Base-by-base conservation (phyloP, 2,797 vertebrate species). In the Alectoris magna region DNA sequence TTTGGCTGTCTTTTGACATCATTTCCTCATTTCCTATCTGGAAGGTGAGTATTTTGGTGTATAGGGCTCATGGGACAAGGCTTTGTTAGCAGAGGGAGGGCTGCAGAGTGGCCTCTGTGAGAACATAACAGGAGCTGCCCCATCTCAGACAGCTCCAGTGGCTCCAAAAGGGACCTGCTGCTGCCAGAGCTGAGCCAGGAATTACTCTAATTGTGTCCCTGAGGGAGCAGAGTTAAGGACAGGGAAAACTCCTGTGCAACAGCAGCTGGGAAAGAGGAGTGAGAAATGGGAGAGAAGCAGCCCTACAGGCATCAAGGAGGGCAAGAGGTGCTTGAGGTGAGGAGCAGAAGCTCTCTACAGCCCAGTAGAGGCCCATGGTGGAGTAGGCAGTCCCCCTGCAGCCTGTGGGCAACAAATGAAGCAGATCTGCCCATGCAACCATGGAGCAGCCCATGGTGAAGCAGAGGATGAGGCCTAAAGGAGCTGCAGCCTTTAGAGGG, bases 11-110 rank as follows among this genome's bases (percentile, higher is more conserved):
- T 98, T 94, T 78, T 99, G 88, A 98, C 98, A 51, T 98, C 98
- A 12, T 95, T 98, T 95, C 98, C 98, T 71, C 98, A 99, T 95
- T 99, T 99, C 90, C 97, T 99, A 11, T 98, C 98, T 90, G 98
- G 98, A 96, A 98, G 97, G 98, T 99, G 96, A 96, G 98, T 93
- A 78, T 75, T 84, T 60, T 76, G 29, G 29, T 43, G 21, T 23
- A 14, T 43, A 43, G 41, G 62, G 62, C 21, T 22, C 6, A 3
- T 31, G 19, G 10, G 62, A 17, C 39, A 64, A 64, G 27, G 62
- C 19, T 64, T 29, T 43, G 62, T 39, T 64, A 31, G 18, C 13
- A 43, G 29, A 22, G 29, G 19, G 41, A 21, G 29, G 18, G 41
- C 62, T 22, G 62, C 22, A 36, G 58, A 9, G 13, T 59, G 22